Evolutionary conservation across 2,113 vertebrate species (phyloP).

Genomic region (Coturnix japonica): DNA sequence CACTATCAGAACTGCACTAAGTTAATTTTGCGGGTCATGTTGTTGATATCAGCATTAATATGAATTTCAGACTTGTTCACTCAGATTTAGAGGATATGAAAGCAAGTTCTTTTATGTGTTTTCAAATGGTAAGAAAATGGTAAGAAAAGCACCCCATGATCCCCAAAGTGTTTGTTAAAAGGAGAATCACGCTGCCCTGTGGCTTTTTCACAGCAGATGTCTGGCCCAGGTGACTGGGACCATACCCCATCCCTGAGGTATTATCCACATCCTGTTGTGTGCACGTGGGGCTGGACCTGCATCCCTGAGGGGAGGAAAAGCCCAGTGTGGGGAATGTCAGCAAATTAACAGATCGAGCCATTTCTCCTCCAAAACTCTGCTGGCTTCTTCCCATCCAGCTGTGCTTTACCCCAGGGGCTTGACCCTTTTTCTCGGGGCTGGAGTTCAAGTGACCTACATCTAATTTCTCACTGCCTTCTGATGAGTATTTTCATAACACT

Average conservation of each 20-base stretch:
- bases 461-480: slow-evolving; percentile 45
- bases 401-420: slow-evolving; percentile 30
- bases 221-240: background rate
- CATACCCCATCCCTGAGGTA: background rate
- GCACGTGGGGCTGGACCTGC: background rate
- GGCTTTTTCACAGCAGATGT: background rate
- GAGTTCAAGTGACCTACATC: slow-evolving; percentile 38
- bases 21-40: background rate
- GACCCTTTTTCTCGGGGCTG: slow-evolving; percentile 26
- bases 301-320: slow-evolving; percentile 4
- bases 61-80: background rate
- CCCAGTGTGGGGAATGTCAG: background rate
- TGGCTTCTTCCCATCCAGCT: slow-evolving; percentile 55
- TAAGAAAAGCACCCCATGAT: background rate
- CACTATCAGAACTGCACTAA: background rate
- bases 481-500: slow-evolving; percentile 32
- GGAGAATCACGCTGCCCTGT: fast-evolving
- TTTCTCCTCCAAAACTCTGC: slow-evolving; percentile 14
- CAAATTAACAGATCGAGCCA: slow-evolving; percentile 53
- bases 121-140: background rate
- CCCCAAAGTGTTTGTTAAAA: background rate
- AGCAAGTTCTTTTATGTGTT: background rate
- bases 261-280: background rate
- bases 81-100: background rate
- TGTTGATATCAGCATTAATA: background rate